phyloP scores from a whole-genome alignment of 2,797 vertebrate species.

The Sciurus vulgaris region DNA sequence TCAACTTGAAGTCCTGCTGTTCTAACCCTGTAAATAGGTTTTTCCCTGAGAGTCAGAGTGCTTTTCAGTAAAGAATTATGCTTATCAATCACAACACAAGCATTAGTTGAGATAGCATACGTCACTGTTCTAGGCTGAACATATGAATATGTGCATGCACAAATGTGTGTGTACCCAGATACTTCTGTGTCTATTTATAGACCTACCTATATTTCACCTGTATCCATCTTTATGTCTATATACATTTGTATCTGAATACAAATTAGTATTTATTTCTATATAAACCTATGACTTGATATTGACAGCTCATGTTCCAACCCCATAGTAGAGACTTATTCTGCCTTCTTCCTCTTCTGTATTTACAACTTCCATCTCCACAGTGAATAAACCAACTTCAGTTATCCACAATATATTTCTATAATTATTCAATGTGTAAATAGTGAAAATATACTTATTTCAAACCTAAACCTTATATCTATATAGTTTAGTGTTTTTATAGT shows the following conservation, averaged over 20 bases:
- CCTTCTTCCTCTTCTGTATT: not conserved
- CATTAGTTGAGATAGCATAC: not conserved
- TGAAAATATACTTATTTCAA: not conserved
- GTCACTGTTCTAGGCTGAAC: not conserved
- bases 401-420: not conserved
- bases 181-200: not conserved
- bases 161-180: not conserved
- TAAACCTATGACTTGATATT: not conserved
- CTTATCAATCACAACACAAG: not conserved
- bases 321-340: not conserved
- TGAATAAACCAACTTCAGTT: not conserved
- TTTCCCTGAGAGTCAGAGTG: not conserved
- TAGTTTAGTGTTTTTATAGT: not conserved
- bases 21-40: not conserved
- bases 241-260: not conserved
- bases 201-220: not conserved
- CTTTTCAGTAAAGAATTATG: not conserved
- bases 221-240: not conserved
- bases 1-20: not conserved
- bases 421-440: not conserved
- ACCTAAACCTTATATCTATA: not conserved
- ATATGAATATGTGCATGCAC: not conserved
- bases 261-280: not conserved
- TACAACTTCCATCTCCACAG: not conserved
- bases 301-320: not conserved